Base-by-base conservation (phyloP, 2,888 invertebrate species). In the Autographa pulchrina region DNA sequence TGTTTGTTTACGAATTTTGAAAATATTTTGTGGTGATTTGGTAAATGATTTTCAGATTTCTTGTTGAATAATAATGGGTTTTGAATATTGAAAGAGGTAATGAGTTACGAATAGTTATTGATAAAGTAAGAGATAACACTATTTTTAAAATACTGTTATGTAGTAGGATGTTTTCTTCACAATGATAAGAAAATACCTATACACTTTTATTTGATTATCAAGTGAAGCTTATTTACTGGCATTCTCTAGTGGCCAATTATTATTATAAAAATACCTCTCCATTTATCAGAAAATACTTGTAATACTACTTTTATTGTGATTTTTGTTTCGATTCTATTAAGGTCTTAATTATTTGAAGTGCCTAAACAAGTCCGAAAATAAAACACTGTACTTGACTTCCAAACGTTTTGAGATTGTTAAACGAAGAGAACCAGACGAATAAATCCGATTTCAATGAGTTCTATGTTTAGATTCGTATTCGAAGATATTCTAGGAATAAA, bases 401-500 rank as follows among this genome's bases (percentile, higher is more conserved):
- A 48, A 48, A 48, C 5, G 8, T 16, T 41, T 25, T 41, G 13
- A 41, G 41, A 11, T 41, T n/a, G 5, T 48, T 5, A 48, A 48
- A n/a, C 7, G 5, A 7, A 7, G 6, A n/a, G n/a, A 48, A 48
- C n/a, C 6, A 48, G 48, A 48, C 14, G n/a, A n/a, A 48, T 48
- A 48, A 48, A 48, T 48, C 48, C 7, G 48, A 48, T 48, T 48
- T n/a, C 48, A n/a, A 48, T 48, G 48, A n/a, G 7, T n/a, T 48
- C 48, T 48, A 48, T 48, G n/a, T 48, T n/a, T 48, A 48, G 7
- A n/a, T 16, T 48, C n/a, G 48, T 48, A 48, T 48, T 43, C 7
- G n/a, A n/a, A 48, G 48, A 48, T 48, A 7, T 48, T 48, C 48
- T 48, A 48, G 48, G n/a, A 48, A 48, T 48, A 48, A 48, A 48